Evolutionary conservation across 1,140 invertebrate species (phyloP), one percentile per base, ranked within the genome.

Genomic region (Rhynchophorus ferrugineus): DNA sequence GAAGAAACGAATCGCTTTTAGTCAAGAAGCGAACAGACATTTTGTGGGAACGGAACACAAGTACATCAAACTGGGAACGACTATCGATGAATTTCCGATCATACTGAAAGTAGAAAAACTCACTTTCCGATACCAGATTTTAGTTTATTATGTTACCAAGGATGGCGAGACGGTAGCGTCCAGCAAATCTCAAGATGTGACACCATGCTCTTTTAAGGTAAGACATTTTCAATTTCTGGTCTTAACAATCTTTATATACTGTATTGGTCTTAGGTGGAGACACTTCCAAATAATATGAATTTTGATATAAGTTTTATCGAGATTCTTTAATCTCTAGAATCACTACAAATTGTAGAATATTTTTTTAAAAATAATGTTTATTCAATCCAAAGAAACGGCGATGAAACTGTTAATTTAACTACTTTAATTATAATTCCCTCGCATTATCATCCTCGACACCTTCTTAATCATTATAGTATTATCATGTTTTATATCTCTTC

Each of bases 71-170:
- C 24, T 49, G 1, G 54, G 49, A 6, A 34, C 44, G 19, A 35
- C 36, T n/a, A 37, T 57, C 1, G 60, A 58, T 36, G 46, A 59
- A 36, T 63, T 62, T 18, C 42, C 22, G 24, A 18, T 63, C 14
- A 62, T 49, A 34, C 53, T 63, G 19, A 55, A 58, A 50, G 29
- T 65, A 2, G 61, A 62, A 14, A 56, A 55, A 52, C 43, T 64
- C 14, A 37, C 59, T 5, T 44, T 45, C 3, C 56, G 54, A 17
- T 57, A 56, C 38, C 54, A 60, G 20, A 21, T 65, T n/a, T 29
- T 65, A 3, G 36, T 65, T 22, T 65, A 64, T 46, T 61, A 62
- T 44, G 36, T 60, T 3, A 49, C 24, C 2, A 44, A 34, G 20
- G 47, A 55, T 34, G 62, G 60, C 20, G 64, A 65, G 48, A 44